These are phyloP conservation scores for Heliothis subflexa DNA, from an alignment of 1,140 invertebrate species.

Conservation along the genomic window DNA sequence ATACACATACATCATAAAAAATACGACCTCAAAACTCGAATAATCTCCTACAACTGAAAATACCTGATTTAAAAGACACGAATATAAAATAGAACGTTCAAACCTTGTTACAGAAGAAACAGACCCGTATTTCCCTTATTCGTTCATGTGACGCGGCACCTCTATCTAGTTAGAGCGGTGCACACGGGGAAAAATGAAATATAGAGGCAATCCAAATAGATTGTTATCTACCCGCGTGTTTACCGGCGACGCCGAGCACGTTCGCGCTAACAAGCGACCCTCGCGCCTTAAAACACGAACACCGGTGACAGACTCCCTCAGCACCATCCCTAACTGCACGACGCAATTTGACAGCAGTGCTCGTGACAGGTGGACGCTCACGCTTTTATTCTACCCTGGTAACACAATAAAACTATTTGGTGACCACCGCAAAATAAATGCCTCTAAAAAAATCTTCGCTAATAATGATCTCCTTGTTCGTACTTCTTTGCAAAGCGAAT, in stretches of 20 bases:
- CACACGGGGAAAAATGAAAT: slow-evolving; percentile 85
- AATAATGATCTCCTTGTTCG: neutral
- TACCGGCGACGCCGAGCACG: slow-evolving; percentile 82
- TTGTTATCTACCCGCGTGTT: slow-evolving; percentile 87
- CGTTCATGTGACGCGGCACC: slow-evolving; percentile 63
- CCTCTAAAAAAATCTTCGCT: neutral
- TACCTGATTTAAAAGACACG: slow-evolving; percentile 21
- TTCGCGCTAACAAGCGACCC: slow-evolving; percentile 82
- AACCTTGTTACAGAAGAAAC: slow-evolving; percentile 57
- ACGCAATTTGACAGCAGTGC: slow-evolving; percentile 70
- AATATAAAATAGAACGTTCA: slow-evolving; percentile 25
- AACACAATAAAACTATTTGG: slow-evolving; percentile 41
- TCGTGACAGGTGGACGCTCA: slow-evolving; percentile 74
- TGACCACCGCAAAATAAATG: slow-evolving; percentile 11
- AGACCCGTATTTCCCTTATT: slow-evolving; percentile 81
- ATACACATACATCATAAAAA: no score
- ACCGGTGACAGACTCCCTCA: slow-evolving; percentile 73
- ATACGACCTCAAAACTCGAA: neutral
- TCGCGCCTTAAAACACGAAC: slow-evolving; percentile 66
- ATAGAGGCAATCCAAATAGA: slow-evolving; percentile 87
- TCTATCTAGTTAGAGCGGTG: slow-evolving; percentile 83
- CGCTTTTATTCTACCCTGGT: slow-evolving; percentile 54
- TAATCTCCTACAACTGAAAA: neutral
- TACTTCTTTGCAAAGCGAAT: neutral
- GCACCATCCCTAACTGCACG: slow-evolving; percentile 62